Conservation (phyloP, 2,888 invertebrate species). For the Imbricaverruca yamaguchii region DNA sequence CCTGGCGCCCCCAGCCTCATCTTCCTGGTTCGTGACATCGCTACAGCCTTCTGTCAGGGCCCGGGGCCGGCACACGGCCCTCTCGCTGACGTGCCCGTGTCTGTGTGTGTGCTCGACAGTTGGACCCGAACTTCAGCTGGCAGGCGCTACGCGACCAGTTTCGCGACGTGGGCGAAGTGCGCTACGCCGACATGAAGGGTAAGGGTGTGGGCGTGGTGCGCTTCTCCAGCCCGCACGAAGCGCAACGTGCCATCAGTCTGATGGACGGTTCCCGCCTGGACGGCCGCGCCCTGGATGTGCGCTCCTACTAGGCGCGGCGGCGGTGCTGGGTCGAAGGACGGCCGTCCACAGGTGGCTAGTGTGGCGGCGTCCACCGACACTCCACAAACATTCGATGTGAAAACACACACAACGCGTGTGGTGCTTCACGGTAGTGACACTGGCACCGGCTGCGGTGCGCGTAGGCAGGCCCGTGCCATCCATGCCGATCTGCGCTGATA, state of each 20-base stretch:
- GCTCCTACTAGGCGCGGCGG: conserved; percentile 54
- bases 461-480: too few species aligned
- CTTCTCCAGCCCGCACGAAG: conserved; percentile 81
- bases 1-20: too few species aligned
- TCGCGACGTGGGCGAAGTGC: conserved; percentile 85
- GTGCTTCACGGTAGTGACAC: too few species aligned
- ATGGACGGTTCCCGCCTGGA: conserved; percentile 86
- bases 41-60: too few species aligned
- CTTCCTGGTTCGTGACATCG: too few species aligned
- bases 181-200: conserved; percentile 86
- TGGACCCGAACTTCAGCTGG: conserved; percentile 86
- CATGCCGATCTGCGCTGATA: too few species aligned
- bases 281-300: conserved; percentile 80
- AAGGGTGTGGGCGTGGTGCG: conserved; percentile 81
- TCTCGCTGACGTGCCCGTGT: not conserved
- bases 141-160: conserved; percentile 88
- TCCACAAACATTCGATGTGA: not conserved
- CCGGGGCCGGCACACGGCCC: not conserved
- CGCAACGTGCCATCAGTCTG: conserved; percentile 83
- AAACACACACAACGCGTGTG: not conserved
- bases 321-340: not conserved
- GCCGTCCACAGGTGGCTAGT: too few species aligned
- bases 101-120: conserved; percentile 48
- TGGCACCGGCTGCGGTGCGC: too few species aligned
- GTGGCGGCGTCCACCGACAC: too few species aligned